phyloP scores from a whole-genome alignment of 2,797 vertebrate genomes.

The Acestrorhynchus altus region DNA sequence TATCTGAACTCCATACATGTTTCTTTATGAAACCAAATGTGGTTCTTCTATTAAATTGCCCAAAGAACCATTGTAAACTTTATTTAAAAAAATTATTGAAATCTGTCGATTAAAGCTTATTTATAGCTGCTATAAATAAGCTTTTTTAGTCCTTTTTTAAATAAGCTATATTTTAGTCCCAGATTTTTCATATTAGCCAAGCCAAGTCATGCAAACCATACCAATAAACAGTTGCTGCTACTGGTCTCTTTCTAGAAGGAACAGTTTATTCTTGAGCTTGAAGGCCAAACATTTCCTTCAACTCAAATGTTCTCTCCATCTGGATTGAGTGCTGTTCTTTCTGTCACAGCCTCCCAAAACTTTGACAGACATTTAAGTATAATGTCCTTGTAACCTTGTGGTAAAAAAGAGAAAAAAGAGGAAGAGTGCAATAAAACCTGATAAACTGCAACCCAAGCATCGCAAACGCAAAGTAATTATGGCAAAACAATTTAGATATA shows the following conservation, averaged over 20 bases:
- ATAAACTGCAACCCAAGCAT: constrained; percentile 56
- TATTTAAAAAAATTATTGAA: too few relatives aligned
- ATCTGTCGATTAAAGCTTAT: too few relatives aligned
- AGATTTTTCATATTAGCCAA: not conserved
- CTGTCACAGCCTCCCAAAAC: not conserved
- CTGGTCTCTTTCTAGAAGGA: not conserved
- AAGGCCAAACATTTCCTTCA: constrained; percentile 2
- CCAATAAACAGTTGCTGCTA: not conserved
- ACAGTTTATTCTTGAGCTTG: not conserved
- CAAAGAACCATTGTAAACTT: too few relatives aligned
- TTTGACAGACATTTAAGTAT: constrained; percentile 13
- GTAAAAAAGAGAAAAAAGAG: not conserved
- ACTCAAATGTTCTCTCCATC: not conserved
- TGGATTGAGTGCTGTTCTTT: not conserved
- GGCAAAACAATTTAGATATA: constrained; percentile 64
- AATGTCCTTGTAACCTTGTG: constrained; percentile 3
- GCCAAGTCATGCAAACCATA: not conserved
- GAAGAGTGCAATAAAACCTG: not conserved
- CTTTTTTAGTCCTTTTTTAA: too few relatives aligned
- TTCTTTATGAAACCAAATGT: too few relatives aligned
- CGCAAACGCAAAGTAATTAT: constrained; percentile 60
- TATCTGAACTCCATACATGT: too few relatives aligned
- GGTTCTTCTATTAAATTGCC: too few relatives aligned
- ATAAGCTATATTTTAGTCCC: too few relatives aligned
- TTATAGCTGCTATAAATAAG: too few relatives aligned